Evolutionary conservation across 2,797 vertebrate species (phyloP), one percentile per base, ranked within the genome.

Genomic region (Thunnus albacares): DNA sequence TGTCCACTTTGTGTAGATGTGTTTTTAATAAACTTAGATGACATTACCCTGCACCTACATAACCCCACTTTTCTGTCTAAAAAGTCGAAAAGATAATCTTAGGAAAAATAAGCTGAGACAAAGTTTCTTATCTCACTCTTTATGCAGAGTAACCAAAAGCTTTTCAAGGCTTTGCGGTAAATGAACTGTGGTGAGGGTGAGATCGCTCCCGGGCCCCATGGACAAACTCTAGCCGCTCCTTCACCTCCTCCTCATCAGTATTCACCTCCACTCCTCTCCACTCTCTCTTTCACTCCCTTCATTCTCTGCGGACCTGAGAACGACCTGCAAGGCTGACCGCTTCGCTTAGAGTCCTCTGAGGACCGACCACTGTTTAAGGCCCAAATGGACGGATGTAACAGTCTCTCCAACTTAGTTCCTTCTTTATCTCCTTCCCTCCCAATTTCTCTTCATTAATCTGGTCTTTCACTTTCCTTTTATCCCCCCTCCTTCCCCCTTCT

Each of bases 391-490:
- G 55, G n/a, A 80, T 75, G 61, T 76, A 87, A 41, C 77, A 64
- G 58, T 86, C 79, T 84, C 78, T 83, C 71, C 52, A 82, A 74
- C 85, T 89, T 81, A 81, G 71, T 77, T 84, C 79, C 62, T 65
- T 69, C 83, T 87, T 88, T 84, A 88, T 88, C 82, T 86, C 81
- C 74, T 79, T 83, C 80, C 60, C 71, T 87, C 56, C 77, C 84
- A 83, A 86, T 93, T 87, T 90, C 77, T 90, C 87, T 81, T 91
- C 84, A 88, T 92, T 90, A 90, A 87, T 90, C 80, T 56, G 49
- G 51, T 87, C 82, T 75, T 76, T 60, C 61, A 26, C 77, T 78
- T 76, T 35, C 33, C 22, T 30, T 41, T 4, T 71, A 22, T 24
- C 12, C 56, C 26, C 47, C 55, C 73, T 14, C 14, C 70, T 56